Evolutionary conservation across 2,113 vertebrate species (phyloP), one percentile per base, ranked within the genome.

Genomic region (Brachyhypopomus occidentalis): DNA sequence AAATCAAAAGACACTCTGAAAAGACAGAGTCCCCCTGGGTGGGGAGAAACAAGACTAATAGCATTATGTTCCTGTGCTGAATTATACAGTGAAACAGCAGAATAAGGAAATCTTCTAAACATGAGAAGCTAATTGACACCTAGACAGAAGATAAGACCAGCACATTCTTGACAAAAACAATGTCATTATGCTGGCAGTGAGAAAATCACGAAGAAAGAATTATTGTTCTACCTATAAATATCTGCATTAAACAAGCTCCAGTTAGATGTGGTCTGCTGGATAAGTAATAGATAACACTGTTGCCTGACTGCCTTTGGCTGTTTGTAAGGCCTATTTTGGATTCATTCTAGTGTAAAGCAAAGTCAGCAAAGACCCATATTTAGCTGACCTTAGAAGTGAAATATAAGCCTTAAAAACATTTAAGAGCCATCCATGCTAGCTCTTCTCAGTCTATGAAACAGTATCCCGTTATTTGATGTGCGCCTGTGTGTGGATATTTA

Each of bases 291-390:
- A 36, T 17, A 9, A 38, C 1, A 41, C 55, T 60, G 22, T 72
- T 41, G 4, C n/a, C 38, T 45, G 23, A 5, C 67, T 60, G 23
- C 3, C 20, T 66, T 25, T 79, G 30, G 34, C 20, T 70, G 36
- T 41, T 70, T 70, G 66, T 70, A 20, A 14, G 22, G 5, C 27
- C 77, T 79, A 72, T 79, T 79, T 62, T 14, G 5, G 56, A 62
- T 22, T 60, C 58, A 56, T 60, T 79, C 66, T 60, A 36, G n/a
- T 59, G 48, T n/a, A 59, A 78, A 78, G 64, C 58, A 41, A 20
- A 78, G 64, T 41, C 77, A 78, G 77, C 64, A 78, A 71, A 36
- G 52, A 23, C 66, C 45, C 67, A 45, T 79, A 70, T 62, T 20
- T 72, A 62, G 67, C 20, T 72, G 67, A 62, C 56, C 77, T 70